phyloP scores from a whole-genome alignment of 1,140 invertebrate species.

The Acromyrmex heyeri region DNA sequence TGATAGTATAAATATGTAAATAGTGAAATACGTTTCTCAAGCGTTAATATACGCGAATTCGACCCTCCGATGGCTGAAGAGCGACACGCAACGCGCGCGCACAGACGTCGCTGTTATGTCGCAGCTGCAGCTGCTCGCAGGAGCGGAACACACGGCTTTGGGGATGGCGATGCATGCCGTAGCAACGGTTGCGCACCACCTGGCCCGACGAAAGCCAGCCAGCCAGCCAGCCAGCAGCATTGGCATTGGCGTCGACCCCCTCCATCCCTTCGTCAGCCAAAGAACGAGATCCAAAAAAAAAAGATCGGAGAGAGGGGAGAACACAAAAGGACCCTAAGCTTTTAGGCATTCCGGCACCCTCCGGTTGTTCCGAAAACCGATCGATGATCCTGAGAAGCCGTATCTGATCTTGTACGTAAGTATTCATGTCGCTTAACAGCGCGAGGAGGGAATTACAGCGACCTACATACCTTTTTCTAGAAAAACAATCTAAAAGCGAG shows the following conservation, averaged over 20 bases:
- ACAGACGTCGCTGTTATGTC: constrained; percentile 65
- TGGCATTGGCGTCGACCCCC: constrained; percentile 78
- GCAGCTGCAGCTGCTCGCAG: constrained; percentile 80
- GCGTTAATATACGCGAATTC: constrained; percentile 13
- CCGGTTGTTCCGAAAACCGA: constrained; percentile 62
- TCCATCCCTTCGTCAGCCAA: constrained; percentile 46
- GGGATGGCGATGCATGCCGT: constrained; percentile 76
- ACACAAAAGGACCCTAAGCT: constrained; percentile 69
- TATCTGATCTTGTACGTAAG: not conserved
- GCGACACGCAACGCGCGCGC: constrained; percentile 41
- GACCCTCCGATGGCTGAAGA: not conserved
- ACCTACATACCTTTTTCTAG: constrained; percentile 1
- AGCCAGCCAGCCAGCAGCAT: constrained; percentile 75
- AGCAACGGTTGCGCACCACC: constrained; percentile 85
- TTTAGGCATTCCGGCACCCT: constrained; percentile 77
- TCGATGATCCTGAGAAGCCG: constrained; percentile 57
- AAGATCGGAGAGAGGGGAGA: constrained; percentile 1
- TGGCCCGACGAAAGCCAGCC: constrained; percentile 81
- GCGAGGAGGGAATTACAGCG: not conserved
- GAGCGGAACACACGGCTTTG: constrained; percentile 79
- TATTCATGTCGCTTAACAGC: not conserved
- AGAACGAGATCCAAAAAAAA: constrained; percentile 67
- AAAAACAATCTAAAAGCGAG: not conserved
- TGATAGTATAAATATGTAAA: not conserved
- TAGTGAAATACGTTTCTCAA: constrained; percentile 2